phyloP scores from a whole-genome alignment of 2,113 vertebrate species.

The Cercocebus atys region DNA sequence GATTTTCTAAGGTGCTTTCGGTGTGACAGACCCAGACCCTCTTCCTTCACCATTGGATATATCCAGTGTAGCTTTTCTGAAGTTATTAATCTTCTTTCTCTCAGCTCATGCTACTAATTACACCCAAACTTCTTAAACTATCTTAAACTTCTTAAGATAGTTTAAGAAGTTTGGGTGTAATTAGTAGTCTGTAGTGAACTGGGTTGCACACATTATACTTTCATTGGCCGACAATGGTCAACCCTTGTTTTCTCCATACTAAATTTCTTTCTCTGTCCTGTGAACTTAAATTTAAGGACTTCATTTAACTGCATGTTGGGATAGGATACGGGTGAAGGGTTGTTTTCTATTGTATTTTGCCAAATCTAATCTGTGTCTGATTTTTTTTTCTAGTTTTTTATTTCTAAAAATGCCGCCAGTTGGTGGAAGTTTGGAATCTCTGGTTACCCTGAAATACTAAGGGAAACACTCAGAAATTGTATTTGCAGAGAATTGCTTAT shows the following conservation, averaged over 20 bases:
- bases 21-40: neutral
- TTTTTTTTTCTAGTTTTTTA: neutral
- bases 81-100: neutral
- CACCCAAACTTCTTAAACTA: neutral
- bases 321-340: fast-evolving
- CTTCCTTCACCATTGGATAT: neutral
- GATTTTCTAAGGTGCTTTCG: neutral
- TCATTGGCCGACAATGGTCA: neutral
- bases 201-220: fast-evolving
- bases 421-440: neutral
- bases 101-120: neutral
- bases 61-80: neutral
- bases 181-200: neutral
- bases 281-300: neutral
- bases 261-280: neutral
- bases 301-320: neutral
- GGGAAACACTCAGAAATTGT: neutral
- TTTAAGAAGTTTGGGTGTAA: neutral
- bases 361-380: neutral
- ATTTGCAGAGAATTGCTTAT: neutral
- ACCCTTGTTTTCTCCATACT: neutral
- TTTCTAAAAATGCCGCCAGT: neutral
- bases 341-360: neutral
- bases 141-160: neutral
- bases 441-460: neutral